These are phyloP conservation scores for Tenthredo livida DNA, from an alignment of 2,888 invertebrate species.

Conservation along the genomic window DNA sequence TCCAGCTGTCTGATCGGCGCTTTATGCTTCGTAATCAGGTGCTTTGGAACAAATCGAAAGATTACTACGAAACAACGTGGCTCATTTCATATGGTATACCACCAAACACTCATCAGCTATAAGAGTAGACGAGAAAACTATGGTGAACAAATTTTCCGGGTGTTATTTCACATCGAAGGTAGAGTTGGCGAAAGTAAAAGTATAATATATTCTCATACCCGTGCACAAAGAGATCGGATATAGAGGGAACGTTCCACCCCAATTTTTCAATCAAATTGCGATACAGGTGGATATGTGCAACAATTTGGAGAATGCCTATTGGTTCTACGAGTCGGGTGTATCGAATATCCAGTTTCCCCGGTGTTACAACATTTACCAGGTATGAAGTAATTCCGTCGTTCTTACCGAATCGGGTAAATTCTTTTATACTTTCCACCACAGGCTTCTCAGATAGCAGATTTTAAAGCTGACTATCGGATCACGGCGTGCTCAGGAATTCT, in stretches of 20 bases:
- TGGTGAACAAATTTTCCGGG: constrained; percentile 88
- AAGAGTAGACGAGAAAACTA: constrained; percentile 81
- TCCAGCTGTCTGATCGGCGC: not conserved
- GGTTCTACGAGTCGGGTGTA: constrained; percentile 88
- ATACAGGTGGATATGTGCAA: constrained; percentile 79
- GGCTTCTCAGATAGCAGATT: constrained; percentile 84
- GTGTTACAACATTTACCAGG: constrained; percentile 85
- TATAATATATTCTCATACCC: not conserved
- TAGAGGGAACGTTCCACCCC: not conserved
- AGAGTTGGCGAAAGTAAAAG: constrained; percentile 75
- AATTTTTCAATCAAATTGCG: not conserved
- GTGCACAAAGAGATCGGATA: not conserved
- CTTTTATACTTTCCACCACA: not conserved
- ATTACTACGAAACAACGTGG: constrained; percentile 24
- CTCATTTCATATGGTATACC: constrained; percentile 38
- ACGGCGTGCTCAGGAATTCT: constrained; percentile 91
- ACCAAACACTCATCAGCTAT: constrained; percentile 32
- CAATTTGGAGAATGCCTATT: constrained; percentile 87
- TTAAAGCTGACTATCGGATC: constrained; percentile 90
- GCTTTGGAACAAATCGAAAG: constrained; percentile 38
- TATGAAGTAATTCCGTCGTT: not conserved
- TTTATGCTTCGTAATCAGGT: constrained; percentile 9
- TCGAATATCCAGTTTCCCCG: constrained; percentile 89
- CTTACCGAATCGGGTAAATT: not conserved
- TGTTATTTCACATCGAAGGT: constrained; percentile 94